A percentile compares a stretch with the other conserved stretches of the same genome.
phyloP scores from a whole-genome alignment of 2,113 vertebrate species.

The Notiomystis cincta region DNA sequence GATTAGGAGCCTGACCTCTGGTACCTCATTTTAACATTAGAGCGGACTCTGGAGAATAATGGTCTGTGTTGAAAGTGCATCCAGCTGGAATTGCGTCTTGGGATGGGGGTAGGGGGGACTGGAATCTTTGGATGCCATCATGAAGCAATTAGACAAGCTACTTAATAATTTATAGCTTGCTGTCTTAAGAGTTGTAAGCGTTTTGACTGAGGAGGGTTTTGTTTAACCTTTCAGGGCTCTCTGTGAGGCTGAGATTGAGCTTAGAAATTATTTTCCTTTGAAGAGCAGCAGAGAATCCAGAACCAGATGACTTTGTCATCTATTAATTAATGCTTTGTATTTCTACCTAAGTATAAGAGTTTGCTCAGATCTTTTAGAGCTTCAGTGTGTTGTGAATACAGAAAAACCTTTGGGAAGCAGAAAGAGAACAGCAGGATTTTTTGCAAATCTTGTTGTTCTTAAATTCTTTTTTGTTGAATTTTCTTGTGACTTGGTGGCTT shows the following conservation, averaged over 20 bases:
- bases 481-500: not conserved
- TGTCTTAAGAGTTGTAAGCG: not conserved
- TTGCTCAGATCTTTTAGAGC: not conserved
- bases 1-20: conserved; percentile 42
- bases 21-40: conserved; percentile 38
- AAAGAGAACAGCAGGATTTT: not conserved
- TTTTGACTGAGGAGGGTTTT: conserved; percentile 14
- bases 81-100: conserved; percentile 44
- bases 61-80: conserved; percentile 36
- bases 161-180: conserved; percentile 52
- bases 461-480: not conserved
- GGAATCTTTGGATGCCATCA: conserved; percentile 38
- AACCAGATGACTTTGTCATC: conserved; percentile 24
- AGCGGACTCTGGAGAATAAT: conserved; percentile 19
- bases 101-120: not conserved
- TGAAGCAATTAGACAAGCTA: conserved; percentile 57
- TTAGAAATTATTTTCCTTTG: not conserved
- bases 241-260: not conserved
- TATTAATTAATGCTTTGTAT: not conserved
- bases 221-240: conserved; percentile 19
- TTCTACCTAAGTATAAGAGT: not conserved
- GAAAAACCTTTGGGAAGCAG: not conserved
- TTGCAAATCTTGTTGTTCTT: not conserved
- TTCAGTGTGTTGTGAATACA: not conserved
- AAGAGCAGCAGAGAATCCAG: not conserved